Conservation (phyloP, 2,113 vertebrate genomes). For the Ellobius talpinus region DNA sequence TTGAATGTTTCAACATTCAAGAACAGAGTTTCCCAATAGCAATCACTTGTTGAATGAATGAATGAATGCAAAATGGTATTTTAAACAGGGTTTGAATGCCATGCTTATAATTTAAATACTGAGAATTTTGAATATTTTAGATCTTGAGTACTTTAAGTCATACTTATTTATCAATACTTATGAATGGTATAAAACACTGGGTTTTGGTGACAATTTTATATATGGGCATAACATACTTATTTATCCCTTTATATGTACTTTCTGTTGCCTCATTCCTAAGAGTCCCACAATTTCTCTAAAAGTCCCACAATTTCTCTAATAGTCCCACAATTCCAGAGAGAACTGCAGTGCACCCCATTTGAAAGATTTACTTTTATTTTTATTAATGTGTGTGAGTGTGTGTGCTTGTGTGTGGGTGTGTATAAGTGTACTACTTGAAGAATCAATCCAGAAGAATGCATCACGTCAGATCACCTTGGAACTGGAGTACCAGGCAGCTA, state of each 20-base stretch:
- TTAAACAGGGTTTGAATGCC: not conserved
- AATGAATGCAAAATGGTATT: not conserved
- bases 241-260: not conserved
- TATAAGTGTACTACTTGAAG: not conserved
- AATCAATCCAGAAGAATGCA: not conserved
- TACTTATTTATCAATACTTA: not conserved
- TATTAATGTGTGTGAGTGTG: not conserved
- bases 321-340: not conserved
- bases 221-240: not conserved
- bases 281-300: not conserved
- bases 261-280: not conserved
- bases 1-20: not conserved
- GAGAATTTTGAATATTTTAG: slow-evolving; percentile 15
- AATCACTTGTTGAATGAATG: slow-evolving; percentile 8
- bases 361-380: not conserved
- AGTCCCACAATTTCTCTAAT: no score
- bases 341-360: not conserved
- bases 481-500: not conserved
- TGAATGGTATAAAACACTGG: not conserved
- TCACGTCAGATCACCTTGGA: not conserved
- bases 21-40: not conserved
- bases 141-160: not conserved
- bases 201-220: not conserved
- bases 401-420: not conserved
- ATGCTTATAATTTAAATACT: slow-evolving; percentile 28